Base-by-base conservation (phyloP, 1,140 invertebrate genomes). In the Bombus terrestris region DNA sequence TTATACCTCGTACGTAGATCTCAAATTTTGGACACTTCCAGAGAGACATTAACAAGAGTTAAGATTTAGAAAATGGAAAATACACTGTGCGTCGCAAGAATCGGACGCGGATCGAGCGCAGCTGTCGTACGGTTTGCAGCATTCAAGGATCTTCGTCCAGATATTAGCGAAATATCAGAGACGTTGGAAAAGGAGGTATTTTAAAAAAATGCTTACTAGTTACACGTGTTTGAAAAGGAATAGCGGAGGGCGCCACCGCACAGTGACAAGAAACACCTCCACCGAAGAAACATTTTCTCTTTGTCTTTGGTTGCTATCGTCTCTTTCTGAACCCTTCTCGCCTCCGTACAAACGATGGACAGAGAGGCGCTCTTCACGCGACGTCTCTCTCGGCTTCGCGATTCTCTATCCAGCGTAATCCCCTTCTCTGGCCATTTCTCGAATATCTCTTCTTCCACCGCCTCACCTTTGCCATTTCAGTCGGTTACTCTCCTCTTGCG, bases 181-280 rank as follows among this genome's bases (percentile, higher is more conserved):
- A 41, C 13, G 8, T 25, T 37, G 3, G 25, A 8, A 12, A 12
- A 12, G 25, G 1, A 39, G 25, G 2, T 9, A 39, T 41, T 71
- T 41, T 5, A 47, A 59, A 78, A 72, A 73, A 80, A 83, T 10
- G 69, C 66, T 71, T 47, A 3, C 83, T 73, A 77, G 79, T 73
- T 85, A 83, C 71, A 64, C 32, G 78, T 64, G 76, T 35, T 85
- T 79, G 59, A 71, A 32, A 28, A 37, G 15, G 72, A 57, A 86
- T 72, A 73, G 6, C 78, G 85, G 93, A 93, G 93, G 93, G 94
- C 93, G 93, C 94, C 93, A 94, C 93, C 80, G 85, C 75, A 88
- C 93, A 93, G 92, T 47, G 83, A 47, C 77, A 78, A 81, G 83
- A 81, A 87, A 71, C 22, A 72, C 69, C 57, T 18, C 41, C 76